A percentile compares a stretch with the other conserved stretches of the same genome.
Conservation (phyloP, 1,140 invertebrate genomes). For the Lethrus apterus region DNA sequence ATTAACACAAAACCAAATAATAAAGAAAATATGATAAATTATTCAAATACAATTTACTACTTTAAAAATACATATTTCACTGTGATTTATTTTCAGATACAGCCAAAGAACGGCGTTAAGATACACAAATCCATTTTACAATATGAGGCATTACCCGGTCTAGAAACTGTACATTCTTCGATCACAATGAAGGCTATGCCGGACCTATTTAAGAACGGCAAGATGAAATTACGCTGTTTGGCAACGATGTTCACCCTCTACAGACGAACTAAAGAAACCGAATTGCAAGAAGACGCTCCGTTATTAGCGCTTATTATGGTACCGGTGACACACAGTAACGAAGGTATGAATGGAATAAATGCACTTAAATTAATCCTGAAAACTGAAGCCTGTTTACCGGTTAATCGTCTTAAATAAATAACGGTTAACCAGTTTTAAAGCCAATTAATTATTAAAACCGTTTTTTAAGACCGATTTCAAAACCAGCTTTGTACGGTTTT, state of each 20-base stretch:
- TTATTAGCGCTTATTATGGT: slow-evolving; percentile 43
- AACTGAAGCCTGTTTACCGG: too few relatives aligned
- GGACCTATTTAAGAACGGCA: slow-evolving; percentile 41
- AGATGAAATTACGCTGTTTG: slow-evolving; percentile 41
- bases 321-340: slow-evolving; percentile 35
- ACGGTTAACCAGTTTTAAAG: too few relatives aligned
- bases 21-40: too few relatives aligned
- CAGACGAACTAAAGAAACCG: slow-evolving; percentile 34
- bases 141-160: slow-evolving; percentile 36
- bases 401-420: too few relatives aligned
- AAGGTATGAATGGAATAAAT: slow-evolving; percentile 24
- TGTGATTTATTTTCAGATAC: slow-evolving; percentile 23
- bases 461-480: too few relatives aligned
- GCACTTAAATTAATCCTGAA: too few relatives aligned
- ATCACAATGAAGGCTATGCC: slow-evolving; percentile 37
- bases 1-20: too few relatives aligned
- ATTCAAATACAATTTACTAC: too few relatives aligned
- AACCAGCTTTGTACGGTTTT: too few relatives aligned
- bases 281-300: slow-evolving; percentile 43
- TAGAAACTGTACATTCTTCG: slow-evolving; percentile 38
- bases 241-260: slow-evolving; percentile 43
- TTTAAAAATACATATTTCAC: too few relatives aligned
- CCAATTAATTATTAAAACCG: too few relatives aligned
- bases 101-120: slow-evolving; percentile 18
- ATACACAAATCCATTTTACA: slow-evolving; percentile 24